Base-by-base conservation (phyloP, 2,797 vertebrate species). In the Gobionotothen gibberifrons region DNA sequence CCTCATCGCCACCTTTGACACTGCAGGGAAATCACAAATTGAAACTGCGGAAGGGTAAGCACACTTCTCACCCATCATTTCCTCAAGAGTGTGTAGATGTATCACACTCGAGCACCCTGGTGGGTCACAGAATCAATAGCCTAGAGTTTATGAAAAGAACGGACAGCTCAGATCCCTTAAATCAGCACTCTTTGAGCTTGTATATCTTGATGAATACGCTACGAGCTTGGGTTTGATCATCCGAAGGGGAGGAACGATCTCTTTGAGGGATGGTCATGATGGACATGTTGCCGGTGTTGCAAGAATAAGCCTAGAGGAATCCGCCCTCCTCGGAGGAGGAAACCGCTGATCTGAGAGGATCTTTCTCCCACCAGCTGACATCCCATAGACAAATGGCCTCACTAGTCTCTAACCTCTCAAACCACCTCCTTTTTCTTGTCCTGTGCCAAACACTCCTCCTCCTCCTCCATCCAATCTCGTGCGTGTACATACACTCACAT, bases 341-440 rank as follows among this genome's bases (percentile, higher is more conserved):
- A 93, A 92, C 86, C 51, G 92, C 93, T 92, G 91, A 93, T 92
- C 85, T 73, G 83, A 83, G 81, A 69, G 83, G 79, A 90, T 88
- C 80, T 79, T 69, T 48, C 87, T 82, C 76, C 80, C 78, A 61
- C 84, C 67, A 70, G 59, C 82, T 92, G 90, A 90, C 92, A 93
- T 56, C 68, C 32, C 67, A 86, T 72, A 87, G 86, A 91, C 89
- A 91, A 93, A 93, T 86, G 82, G 79, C 76, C 76, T 79, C 3
- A 43, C 76, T 74, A 26, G 79, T 89, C 83, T 88, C 78, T 84
- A 89, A 88, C 88, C 82, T 90, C 82, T 86, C 74, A 73, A 76
- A 89, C 80, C 36, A 79, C 64, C 57, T 78, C 61, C 83, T 74
- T 54, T 69, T 53, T 43, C 58, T 63, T 74, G 69, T 79, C 61